phyloP scores from a whole-genome alignment of 2,888 invertebrate species.

The Esperia sulphurella region DNA sequence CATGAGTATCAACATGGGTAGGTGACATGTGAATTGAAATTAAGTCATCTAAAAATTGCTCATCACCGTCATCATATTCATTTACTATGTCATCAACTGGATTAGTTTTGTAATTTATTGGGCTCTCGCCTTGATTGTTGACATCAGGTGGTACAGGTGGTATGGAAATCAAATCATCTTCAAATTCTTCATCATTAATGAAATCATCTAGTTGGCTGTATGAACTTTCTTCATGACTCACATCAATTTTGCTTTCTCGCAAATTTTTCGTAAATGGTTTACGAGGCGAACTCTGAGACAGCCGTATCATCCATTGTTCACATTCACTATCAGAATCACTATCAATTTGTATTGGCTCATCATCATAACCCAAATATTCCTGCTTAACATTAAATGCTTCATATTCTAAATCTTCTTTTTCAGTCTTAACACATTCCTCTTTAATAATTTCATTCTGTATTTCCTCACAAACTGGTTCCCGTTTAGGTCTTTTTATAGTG shows the following conservation, averaged over 20 bases:
- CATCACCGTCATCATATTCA: conserved; percentile 21
- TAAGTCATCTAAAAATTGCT: conserved; percentile 18
- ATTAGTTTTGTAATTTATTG: conserved; percentile 3
- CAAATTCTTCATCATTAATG: conserved; percentile 35
- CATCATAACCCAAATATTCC: conserved; percentile 57
- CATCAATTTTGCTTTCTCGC: conserved; percentile 25
- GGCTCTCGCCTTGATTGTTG: conserved; percentile 12
- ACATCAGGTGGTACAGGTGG: conserved; percentile 24
- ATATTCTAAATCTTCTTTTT: conserved; percentile 50
- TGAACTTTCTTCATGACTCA: conserved; percentile 46
- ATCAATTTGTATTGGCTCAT: conserved; percentile 54
- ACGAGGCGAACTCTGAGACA: conserved; percentile 71
- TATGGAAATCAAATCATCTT: conserved; percentile 50
- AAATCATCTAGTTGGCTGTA: conserved; percentile 63
- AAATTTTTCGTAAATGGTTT: conserved; percentile 47
- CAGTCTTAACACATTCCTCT: conserved; percentile 38
- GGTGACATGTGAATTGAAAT: conserved; percentile 9
- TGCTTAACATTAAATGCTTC: conserved; percentile 64
- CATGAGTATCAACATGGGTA: neutral
- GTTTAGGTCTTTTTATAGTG: conserved; percentile 36
- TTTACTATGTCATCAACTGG: conserved; percentile 3
- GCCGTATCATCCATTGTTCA: conserved; percentile 70
- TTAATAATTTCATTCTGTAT: conserved; percentile 16
- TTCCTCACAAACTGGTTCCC: conserved; percentile 33
- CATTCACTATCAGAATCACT: conserved; percentile 76